phyloP scores from a whole-genome alignment of 2,888 invertebrate species.

The Liposcelis brunnea region DNA sequence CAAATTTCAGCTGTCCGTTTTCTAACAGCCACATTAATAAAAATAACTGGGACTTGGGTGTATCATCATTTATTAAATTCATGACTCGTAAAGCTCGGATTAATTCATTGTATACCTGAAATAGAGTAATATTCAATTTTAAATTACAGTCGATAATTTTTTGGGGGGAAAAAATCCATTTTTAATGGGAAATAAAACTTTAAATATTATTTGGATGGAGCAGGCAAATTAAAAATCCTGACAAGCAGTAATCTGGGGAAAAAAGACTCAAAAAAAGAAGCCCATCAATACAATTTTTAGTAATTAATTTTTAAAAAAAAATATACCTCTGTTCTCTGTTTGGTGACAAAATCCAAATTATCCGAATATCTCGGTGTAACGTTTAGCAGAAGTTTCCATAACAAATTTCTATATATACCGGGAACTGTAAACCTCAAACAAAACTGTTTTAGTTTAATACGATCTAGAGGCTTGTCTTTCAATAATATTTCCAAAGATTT shows the following conservation, averaged over 20 bases:
- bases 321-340: constrained; percentile 41
- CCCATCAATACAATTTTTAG: too few species aligned
- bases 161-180: not conserved
- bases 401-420: constrained; percentile 53
- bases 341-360: constrained; percentile 55
- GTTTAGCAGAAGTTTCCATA: constrained; percentile 79
- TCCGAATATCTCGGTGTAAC: constrained; percentile 61
- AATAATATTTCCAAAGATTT: constrained; percentile 76
- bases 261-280: too few species aligned
- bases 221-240: too few species aligned
- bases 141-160: not conserved
- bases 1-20: constrained; percentile 42
- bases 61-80: constrained; percentile 42
- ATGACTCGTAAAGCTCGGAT: constrained; percentile 49
- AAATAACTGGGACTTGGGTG: constrained; percentile 48
- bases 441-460: constrained; percentile 65
- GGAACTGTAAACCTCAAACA: constrained; percentile 73
- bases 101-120: constrained; percentile 52
- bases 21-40: constrained; percentile 69
- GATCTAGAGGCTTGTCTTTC: constrained; percentile 68
- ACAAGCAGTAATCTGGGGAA: too few species aligned
- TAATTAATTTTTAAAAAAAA: not conserved
- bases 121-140: not conserved
- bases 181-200: too few species aligned
- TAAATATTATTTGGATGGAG: too few species aligned